Base-by-base conservation (phyloP, 1,140 invertebrate genomes). In the Dreissena rostriformis region DNA sequence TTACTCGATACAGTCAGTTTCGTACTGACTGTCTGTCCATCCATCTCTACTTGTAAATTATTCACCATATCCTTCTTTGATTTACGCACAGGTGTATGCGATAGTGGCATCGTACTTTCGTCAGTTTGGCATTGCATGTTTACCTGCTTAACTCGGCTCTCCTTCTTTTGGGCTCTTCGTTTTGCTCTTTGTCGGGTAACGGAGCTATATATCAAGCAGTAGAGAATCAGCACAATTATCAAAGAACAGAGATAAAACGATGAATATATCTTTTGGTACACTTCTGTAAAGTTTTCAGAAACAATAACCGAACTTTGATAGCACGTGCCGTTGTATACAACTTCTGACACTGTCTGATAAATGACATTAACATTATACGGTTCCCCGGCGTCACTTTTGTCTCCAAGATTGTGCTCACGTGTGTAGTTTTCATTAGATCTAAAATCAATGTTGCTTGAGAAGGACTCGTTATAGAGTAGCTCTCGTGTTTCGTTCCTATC, bases 221-320 rank as follows among this genome's bases (percentile, higher is more conserved):
- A 92, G 12, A 92, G 66, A 1, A 91, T 87, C 63, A 91, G 86
- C 7, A 91, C 90, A 39, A 90, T 76, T 49, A 88, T 52, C 65
- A 92, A 88, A 15, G 87, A 87, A 14, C 91, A 55, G 15, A 91
- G 80, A 75, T 88, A 92, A 26, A 90, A 87, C 17, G 83, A 86
- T 39, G 89, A 86, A 82, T 92, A 90, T 10, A 91, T 80, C 61
- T 91, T 91, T 68, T 91, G 88, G 82, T 90, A 91, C 10, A 86
- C 83, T n/a, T 86, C 70, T 28, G 85, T 87, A 82, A 92, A 91
- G 29, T 82, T 29, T 19, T 68, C 49, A 19, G 87, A 86, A 39
- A 90, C 84, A 4, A 90, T 73, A 0, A 88, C 55, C 39, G 82
- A 75, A 28, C 86, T 88, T 49, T 85, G 67, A 19, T 51, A 26